Conservation (phyloP, 2,888 invertebrate species). For the Caenorhabditis virilis region DNA sequence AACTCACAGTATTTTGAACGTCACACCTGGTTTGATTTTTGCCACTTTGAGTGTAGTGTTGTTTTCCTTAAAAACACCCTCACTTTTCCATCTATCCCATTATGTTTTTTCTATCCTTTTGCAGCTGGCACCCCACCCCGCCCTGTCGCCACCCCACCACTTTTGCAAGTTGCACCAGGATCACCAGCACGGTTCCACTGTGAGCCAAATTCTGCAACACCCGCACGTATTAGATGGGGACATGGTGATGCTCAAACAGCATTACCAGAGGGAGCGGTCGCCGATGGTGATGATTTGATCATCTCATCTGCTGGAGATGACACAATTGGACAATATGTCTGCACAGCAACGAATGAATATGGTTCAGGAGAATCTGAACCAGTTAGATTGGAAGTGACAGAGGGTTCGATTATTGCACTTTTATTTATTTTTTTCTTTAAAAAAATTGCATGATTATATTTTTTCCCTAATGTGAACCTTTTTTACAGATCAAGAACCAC, state of each 20-base stretch:
- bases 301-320: conserved; percentile 55
- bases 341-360: conserved; percentile 63
- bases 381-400: conserved; percentile 59
- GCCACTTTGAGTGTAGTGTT: conserved; percentile 3
- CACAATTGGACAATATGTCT: conserved; percentile 59
- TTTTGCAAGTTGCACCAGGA: conserved; percentile 54
- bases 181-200: conserved; percentile 65
- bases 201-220: conserved; percentile 57
- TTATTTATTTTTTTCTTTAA: neutral
- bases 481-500: conserved; percentile 64
- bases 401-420: conserved; percentile 43
- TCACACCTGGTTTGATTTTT: conserved; percentile 42
- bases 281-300: conserved; percentile 62
- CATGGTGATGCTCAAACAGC: conserved; percentile 44
- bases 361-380: conserved; percentile 60
- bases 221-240: conserved; percentile 62
- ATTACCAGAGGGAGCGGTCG: conserved; percentile 55
- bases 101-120: conserved; percentile 21
- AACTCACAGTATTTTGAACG: conserved; percentile 33
- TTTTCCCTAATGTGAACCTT: neutral
- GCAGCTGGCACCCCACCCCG: conserved; percentile 58
- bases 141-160: conserved; percentile 64
- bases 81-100: conserved; percentile 5
- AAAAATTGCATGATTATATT: neutral
- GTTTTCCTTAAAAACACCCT: neutral